These are phyloP conservation scores for Corythornis leucogaster DNA, from an alignment of 2,797 vertebrate genomes.

Conservation along the genomic window DNA sequence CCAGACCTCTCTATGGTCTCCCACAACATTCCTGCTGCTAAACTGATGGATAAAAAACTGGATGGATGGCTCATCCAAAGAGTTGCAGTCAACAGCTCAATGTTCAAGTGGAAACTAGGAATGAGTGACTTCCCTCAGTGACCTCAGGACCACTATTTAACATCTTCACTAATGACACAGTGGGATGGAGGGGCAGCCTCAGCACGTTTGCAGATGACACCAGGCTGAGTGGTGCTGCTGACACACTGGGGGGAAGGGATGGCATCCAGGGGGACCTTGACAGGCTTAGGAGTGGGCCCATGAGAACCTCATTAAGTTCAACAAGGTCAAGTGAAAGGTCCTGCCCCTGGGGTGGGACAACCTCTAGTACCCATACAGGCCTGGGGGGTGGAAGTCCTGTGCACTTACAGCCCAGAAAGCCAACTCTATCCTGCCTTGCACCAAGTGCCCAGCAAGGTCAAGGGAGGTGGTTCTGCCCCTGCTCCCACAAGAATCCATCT, in stretches of 20 bases:
- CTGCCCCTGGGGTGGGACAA: neutral
- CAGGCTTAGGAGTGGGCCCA: neutral
- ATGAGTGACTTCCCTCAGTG: neutral
- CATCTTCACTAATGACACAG: neutral
- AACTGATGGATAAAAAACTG: neutral
- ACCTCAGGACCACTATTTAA: neutral
- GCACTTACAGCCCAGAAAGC: neutral
- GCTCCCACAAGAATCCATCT: neutral
- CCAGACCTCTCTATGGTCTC: neutral
- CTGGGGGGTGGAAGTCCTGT: neutral
- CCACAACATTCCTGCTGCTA: neutral
- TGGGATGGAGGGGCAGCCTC: neutral
- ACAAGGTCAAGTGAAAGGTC: neutral
- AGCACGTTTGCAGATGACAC: neutral
- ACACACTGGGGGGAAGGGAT: neutral
- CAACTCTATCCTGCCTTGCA: neutral
- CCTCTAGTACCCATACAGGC: neutral
- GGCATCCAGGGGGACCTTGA: neutral
- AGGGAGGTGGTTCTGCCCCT: neutral
- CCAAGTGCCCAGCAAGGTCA: accelerated
- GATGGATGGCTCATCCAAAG: neutral
- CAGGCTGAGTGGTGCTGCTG: neutral
- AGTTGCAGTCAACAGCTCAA: neutral
- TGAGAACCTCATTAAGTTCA: neutral
- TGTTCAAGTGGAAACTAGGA: neutral